Percentiles rank a stretch among this genome's conserved stretches.
Evolutionary conservation across 1,140 invertebrate genomes (phyloP).

Genomic region (Nixonia krombeini): DNA sequence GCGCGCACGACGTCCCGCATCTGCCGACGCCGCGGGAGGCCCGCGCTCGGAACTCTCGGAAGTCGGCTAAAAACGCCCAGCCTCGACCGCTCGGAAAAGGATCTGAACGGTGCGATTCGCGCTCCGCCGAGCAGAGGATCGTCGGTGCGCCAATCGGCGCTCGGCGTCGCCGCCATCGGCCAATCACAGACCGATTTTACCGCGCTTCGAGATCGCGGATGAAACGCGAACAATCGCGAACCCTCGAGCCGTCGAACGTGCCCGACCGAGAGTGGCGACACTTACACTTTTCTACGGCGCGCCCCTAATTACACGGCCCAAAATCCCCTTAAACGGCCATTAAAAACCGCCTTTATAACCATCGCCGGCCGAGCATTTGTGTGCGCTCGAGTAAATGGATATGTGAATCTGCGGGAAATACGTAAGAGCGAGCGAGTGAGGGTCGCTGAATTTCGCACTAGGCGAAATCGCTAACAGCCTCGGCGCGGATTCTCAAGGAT

Average conservation of each 20-base stretch:
- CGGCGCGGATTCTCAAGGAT: constrained; percentile 39
- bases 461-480: constrained; percentile 42
- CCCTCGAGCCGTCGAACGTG: too few relatives aligned
- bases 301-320: constrained; percentile 49
- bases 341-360: constrained; percentile 49
- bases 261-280: constrained; percentile 53
- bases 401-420: constrained; percentile 35
- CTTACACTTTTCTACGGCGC: constrained; percentile 24
- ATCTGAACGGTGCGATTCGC: constrained; percentile 38
- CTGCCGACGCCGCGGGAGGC: constrained; percentile 66
- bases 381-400: constrained; percentile 48
- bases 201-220: constrained; percentile 18
- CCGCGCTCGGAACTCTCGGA: constrained; percentile 44
- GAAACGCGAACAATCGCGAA: constrained; percentile 53
- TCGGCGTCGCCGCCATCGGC: constrained; percentile 11
- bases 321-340: constrained; percentile 59
- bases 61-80: constrained; percentile 40
- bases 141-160: constrained; percentile 48
- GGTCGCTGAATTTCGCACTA: constrained; percentile 33
- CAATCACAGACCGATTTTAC: constrained; percentile 22
- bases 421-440: constrained; percentile 29
- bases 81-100: constrained; percentile 44
- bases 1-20: constrained; percentile 56
- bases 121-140: constrained; percentile 47
- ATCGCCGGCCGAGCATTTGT: constrained; percentile 36